Evolutionary conservation across 30 jellyfish, hydroid and myxozoan species (phyloP), one percentile per base, ranked within the genome.

Genomic region (Cassiopea xamachana): DNA sequence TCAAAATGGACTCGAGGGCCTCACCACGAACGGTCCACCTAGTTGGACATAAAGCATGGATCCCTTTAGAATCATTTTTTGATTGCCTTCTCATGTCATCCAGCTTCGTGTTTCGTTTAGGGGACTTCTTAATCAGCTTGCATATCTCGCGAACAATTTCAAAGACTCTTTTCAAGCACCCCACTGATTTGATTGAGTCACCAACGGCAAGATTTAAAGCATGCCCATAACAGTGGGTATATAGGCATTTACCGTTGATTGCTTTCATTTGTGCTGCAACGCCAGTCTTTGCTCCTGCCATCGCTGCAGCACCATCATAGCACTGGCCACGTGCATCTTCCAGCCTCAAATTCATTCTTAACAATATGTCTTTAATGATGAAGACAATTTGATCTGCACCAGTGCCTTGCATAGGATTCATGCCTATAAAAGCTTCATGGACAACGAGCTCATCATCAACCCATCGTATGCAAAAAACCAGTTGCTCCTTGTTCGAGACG

Each of bases 291-390:
- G 90, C 50, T 45, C 94, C 91, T 7, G 85, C 85, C 92, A 76
- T 87, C 74, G 94, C 75, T n/a, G 88, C 93, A 78, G 94, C 83
- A 51, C 94, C 94, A 77, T 87, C 94, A 64, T 78, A 78, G 69
- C 84, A 78, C 92, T 77, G 94, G 39, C 93, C 92, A 67, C 92
- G 91, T 18, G 94, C 90, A 77, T 87, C 91, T 60, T 77, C 86
- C n/a, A 88, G 39, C 67, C 91, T 62, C 73, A 79, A 48, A 79
- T 88, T 88, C 95, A 69, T 88, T 61, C 95, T 88, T 2, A 77
- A 68, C 91, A 78, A 78, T 46, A 70, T 18, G 48, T 86, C 89
- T 64, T 83, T 69, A 51, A 83, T 83, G 13, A 83, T 19, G 79
- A 19, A 9, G 4, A 75, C 93, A 16, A 88, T 88, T 64, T 88